Conservation (phyloP, 2,797 vertebrate genomes). For the Borostomias antarcticus region DNA sequence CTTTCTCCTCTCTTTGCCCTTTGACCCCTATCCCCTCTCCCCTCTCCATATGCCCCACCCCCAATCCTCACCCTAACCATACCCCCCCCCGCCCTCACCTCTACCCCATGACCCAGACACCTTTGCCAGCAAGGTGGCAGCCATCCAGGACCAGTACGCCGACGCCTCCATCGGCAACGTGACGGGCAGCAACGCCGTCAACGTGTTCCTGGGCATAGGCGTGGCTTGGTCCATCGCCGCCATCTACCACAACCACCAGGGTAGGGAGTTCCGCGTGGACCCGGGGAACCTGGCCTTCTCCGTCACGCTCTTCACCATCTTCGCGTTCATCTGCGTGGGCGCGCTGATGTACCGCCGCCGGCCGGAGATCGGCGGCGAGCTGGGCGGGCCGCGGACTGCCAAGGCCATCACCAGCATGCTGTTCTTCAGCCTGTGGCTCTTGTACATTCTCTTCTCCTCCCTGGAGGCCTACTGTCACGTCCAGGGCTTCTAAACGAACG, state of each 20-base stretch:
- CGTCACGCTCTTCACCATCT: conserved; percentile 99
- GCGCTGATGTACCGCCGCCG: conserved; percentile 94
- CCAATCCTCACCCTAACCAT: no score
- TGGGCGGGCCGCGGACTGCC: conserved; percentile 98
- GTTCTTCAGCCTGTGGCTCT: conserved; percentile 96
- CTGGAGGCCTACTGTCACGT: conserved; percentile 99
- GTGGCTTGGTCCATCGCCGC: conserved; percentile 99
- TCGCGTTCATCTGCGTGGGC: conserved; percentile 94
- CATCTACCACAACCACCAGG: conserved; percentile 89
- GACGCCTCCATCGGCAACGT: conserved; percentile 98
- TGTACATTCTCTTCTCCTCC: conserved; percentile 99
- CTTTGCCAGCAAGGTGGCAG: conserved; percentile 98
- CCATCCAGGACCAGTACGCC: conserved; percentile 97
- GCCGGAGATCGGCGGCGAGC: conserved; percentile 96
- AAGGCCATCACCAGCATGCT: conserved; percentile 92
- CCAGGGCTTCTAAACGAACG: conserved; percentile 89
- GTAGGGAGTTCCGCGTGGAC: conserved; percentile 87
- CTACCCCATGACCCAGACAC: conserved; percentile 81
- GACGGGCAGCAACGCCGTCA: conserved; percentile 97
- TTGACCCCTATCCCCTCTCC: neutral
- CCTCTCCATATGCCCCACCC: conserved; percentile 8
- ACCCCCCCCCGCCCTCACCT: neutral
- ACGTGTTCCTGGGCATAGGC: conserved; percentile 98
- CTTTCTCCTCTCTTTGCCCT: neutral
- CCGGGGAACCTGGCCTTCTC: conserved; percentile 96